These are phyloP conservation scores for Tetragnatha versicolor DNA, from an alignment of 1,140 invertebrate genomes.

Conservation along the genomic window DNA sequence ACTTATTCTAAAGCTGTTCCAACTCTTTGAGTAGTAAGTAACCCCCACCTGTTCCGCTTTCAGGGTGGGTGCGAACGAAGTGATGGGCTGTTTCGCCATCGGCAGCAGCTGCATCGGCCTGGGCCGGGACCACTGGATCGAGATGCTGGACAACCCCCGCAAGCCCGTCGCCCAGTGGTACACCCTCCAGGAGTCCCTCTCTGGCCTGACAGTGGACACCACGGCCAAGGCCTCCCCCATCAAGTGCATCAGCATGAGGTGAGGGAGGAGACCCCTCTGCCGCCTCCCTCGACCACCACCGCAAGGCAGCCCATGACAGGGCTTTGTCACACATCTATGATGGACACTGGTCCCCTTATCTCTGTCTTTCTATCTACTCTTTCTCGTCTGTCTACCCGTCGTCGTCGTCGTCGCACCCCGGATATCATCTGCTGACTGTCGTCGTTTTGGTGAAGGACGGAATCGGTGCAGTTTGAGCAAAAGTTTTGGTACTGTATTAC, in stretches of 20 bases:
- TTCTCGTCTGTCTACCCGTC: background rate
- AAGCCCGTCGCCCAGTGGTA: conserved; percentile 89
- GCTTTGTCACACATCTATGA: conserved; percentile 19
- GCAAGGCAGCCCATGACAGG: conserved; percentile 20
- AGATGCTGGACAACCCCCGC: conserved; percentile 85
- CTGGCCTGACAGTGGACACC: conserved; percentile 60
- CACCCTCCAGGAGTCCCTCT: conserved; percentile 73
- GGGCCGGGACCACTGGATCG: conserved; percentile 86
- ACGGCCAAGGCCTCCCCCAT: conserved; percentile 60
- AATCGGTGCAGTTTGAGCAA: too few relatives aligned
- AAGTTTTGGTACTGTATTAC: too few relatives aligned
- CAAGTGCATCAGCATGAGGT: conserved; percentile 53
- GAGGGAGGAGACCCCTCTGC: background rate
- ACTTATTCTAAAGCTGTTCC: background rate
- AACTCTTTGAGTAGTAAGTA: conserved; percentile 5
- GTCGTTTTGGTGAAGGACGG: too few relatives aligned
- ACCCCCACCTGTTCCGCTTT: conserved; percentile 54
- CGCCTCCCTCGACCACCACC: background rate
- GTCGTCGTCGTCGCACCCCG: too few relatives aligned
- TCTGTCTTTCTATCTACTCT: background rate
- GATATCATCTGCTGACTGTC: background rate
- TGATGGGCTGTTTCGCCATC: conserved; percentile 83
- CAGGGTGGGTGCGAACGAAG: conserved; percentile 85
- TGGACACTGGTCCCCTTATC: conserved; percentile 20
- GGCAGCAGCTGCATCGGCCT: conserved; percentile 79